Evolutionary conservation across 2,113 vertebrate species (phyloP).

Genomic region (Smithornis capensis): DNA sequence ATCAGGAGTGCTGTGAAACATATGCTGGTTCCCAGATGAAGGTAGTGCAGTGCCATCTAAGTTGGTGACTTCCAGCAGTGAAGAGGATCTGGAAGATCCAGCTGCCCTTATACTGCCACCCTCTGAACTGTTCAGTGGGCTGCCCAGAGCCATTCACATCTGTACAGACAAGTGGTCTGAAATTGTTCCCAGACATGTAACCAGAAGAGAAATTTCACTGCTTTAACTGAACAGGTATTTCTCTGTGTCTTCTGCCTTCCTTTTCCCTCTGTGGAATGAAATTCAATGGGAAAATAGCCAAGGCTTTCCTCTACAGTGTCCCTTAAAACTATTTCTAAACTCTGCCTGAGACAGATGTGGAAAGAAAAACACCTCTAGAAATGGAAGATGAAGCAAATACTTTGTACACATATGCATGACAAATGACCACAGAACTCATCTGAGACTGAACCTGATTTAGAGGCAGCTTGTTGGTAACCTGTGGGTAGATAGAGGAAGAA

Average conservation of each 20-base stretch:
- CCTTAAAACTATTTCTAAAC: not conserved
- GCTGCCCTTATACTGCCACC: accelerated
- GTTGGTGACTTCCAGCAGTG: not conserved
- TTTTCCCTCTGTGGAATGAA: not conserved
- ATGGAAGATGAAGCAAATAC: not conserved
- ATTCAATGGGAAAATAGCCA: not conserved
- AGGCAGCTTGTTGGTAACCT: not conserved
- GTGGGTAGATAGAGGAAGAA: not conserved
- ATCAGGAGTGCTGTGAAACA: not conserved
- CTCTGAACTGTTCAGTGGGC: not conserved
- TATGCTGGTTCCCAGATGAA: not conserved
- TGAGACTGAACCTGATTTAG: not conserved
- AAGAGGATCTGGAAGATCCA: not conserved
- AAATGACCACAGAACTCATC: not conserved
- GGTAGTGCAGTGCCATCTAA: not conserved
- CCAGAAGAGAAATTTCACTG: not conserved
- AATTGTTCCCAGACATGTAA: not conserved
- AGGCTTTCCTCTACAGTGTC: not conserved
- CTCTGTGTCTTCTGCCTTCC: not conserved
- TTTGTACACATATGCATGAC: not conserved
- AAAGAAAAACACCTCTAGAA: not conserved
- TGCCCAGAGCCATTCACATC: not conserved
- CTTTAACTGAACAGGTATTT: not conserved
- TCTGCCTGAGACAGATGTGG: not conserved
- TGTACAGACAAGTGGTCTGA: not conserved